These are phyloP conservation scores for Caenorhabditis tropicalis DNA, from an alignment of 1,140 invertebrate species.

Conservation along the genomic window DNA sequence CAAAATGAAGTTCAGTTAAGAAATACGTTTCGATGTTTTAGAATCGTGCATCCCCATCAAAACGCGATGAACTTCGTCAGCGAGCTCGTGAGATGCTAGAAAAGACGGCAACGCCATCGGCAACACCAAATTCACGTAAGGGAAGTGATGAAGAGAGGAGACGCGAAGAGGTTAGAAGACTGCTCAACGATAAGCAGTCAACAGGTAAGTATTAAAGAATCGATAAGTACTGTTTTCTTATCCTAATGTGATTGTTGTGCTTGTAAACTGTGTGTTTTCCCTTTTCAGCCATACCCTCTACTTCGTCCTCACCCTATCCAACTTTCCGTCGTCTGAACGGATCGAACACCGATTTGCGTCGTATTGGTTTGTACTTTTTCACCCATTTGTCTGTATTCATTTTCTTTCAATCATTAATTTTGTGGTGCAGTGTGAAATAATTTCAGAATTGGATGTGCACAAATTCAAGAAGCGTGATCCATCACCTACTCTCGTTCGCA, in stretches of 20 bases:
- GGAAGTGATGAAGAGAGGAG: constrained; percentile 40
- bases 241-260: constrained; percentile 3
- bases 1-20: too few species aligned
- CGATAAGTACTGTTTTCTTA: too few species aligned
- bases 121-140: not conserved
- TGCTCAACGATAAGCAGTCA: constrained; percentile 24
- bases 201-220: not conserved
- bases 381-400: not conserved
- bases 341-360: constrained; percentile 56
- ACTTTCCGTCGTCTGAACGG: constrained; percentile 44
- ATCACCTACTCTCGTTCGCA: constrained; percentile 55
- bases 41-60: constrained; percentile 16
- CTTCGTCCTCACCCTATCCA: constrained; percentile 8
- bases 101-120: not conserved
- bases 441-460: constrained; percentile 51
- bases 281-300: constrained; percentile 27
- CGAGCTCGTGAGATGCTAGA: constrained; percentile 23
- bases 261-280: not conserved
- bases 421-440: constrained; percentile 14
- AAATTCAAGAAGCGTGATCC: constrained; percentile 56
- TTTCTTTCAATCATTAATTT: constrained; percentile 21
- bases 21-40: not conserved
- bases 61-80: constrained; percentile 6
- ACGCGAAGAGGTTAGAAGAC: constrained; percentile 40
- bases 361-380: constrained; percentile 50